Evolutionary conservation across 2,888 invertebrate species (phyloP), one percentile per base, ranked within the genome.

Genomic region (Poecilus cupreus): DNA sequence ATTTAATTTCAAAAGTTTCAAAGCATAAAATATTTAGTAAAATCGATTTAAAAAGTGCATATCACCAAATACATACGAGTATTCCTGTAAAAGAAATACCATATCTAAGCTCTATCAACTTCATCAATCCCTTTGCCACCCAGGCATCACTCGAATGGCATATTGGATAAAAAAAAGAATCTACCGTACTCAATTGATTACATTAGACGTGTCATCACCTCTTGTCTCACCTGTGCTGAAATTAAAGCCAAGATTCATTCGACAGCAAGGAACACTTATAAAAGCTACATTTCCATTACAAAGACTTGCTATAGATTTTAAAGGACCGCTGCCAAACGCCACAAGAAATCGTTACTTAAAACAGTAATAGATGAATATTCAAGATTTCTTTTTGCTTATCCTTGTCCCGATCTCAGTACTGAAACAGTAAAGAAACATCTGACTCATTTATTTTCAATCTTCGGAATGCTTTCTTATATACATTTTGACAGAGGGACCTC

Each of bases 321-420:
- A 83, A 43, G 82, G 83, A 43, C 84, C 83, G 22, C 60, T 83
- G 26, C 82, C 82, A 3, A 3, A 3, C 26, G 5, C 10, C 10
- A 26, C 10, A 83, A 83, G 70, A 43, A 22, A 43, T 82, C 80
- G 43, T 70, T 83, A 24, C 64, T 85, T 16, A n/a, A n/a, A n/a
- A 83, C 84, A 8, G 78, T 85, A 8, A 77, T 85, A 8, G 83
- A 84, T 81, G 83, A 84, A 68, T 82, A 82, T 81, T 83, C 57
- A 22, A 57, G 57, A 8, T 57, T 57, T 22, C 80, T 83, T 18
- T 84, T 83, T 39, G 83, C 83, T 5, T 84, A 64, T 76, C 77
- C 83, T 24, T 83, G 82, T 72, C 24, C 64, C 32, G 83, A 84
- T 39, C 18, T 82, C 37, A 81, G 82, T n/a, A 43, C 82, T 10